Base-by-base conservation (phyloP, 2,797 vertebrate species). In the Ceyx erithaca region DNA sequence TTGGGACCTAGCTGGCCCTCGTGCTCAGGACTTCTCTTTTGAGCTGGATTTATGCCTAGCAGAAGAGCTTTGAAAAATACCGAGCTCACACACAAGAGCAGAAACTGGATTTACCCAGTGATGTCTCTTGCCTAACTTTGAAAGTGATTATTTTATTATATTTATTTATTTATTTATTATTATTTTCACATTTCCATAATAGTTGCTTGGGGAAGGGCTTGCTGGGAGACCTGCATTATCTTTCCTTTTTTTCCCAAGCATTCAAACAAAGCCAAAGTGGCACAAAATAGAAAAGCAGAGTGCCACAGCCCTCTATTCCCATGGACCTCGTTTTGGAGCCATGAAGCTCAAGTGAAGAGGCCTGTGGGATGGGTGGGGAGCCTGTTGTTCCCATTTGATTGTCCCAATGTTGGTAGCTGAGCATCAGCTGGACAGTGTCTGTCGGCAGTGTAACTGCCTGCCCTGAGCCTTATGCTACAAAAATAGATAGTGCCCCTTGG, bases 381-480 rank as follows among this genome's bases (percentile, higher is more conserved):
- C 17, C 13, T 20, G 3, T 20, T 45, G 18, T 54, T 51, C 58
- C 55, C 0, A 0, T 51, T 62, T 1, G 1, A 3, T 31, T 84
- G 73, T 81, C 30, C 43, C n/a, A 40, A 14, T 59, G 55, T 45
- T 77, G 23, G 43, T 82, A 1, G 6, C 35, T 41, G 37, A 82
- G 48, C 68, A 55, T 75, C 57, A 33, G 30, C 45, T 0, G 0
- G 59, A 23, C 49, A 35, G 41, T 0, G 0, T 48, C 9, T 46
- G 17, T 59, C 59, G 3, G 35, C 0, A 0, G 18, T 52, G 21
- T 70, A 0, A 0, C 67, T 86, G 61, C 83, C 57, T 80, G 11
- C 37, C 21, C 37, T 13, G 22, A 82, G 40, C 30, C 43, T 85
- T 31, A 31, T 22, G 51, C 20, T 52, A 10, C 64, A 72, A 15